Evolutionary conservation across 2,888 invertebrate genomes (phyloP), one percentile per base, ranked within the genome.

Genomic region (Spodoptera exigua): DNA sequence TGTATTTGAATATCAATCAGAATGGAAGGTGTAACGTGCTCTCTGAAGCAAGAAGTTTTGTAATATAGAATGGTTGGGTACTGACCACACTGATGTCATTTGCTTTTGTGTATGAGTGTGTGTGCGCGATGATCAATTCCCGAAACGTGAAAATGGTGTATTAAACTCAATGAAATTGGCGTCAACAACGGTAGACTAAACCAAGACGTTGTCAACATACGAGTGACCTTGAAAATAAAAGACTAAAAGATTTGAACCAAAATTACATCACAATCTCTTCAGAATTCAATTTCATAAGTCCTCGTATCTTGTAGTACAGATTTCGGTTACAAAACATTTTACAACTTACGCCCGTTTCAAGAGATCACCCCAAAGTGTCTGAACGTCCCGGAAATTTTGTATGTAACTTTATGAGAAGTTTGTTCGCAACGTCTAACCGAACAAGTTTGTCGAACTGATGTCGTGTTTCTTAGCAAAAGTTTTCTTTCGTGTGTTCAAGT

Each of bases 371-470:
- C 40, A 7, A 65, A 69, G 69, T 59, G 46, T 61, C 51, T 54
- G 60, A 64, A 73, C 64, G 70, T 64, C 63, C 52, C 21, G 43
- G 45, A 53, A 66, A 58, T 60, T 68, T 70, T 58, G 43, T 56
- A 43, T 27, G 9, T 61, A 75, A 75, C 57, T 75, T 76, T 53
- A 21, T 21, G 5, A 21, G 21, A 21, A 21, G 4, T 27, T 27
- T 27, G 27, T 27, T 27, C n/a, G 27, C 27, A 27, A 27, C 27
- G 71, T 68, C 68, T 60, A 69, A 61, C 46, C 17, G 36, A n/a
- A 41, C 34, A 64, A 75, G 41, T 75, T 76, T 47, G 44, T 51
- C 12, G 18, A n/a, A 60, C 56, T 40, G 40, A 48, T 46, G 46
- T 73, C 53, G 43, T 60, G 46, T 61, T 54, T 58, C 0, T 35